phyloP scores from a whole-genome alignment of 2,888 invertebrate genomes.

The Tipula unca region DNA sequence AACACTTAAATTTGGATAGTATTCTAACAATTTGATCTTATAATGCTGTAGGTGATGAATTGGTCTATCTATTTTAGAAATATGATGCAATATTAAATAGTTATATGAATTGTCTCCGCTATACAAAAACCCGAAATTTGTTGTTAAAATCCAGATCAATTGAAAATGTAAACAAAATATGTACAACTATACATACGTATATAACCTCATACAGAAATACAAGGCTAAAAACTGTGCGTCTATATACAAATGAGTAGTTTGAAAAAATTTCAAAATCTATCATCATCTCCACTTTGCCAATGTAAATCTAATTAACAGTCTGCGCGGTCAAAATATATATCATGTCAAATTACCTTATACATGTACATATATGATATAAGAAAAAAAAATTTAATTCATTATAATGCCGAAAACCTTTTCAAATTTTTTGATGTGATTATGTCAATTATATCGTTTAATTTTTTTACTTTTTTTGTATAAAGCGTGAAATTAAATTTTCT shows the following conservation, averaged over 20 bases:
- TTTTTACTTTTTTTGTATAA: no score
- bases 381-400: neutral
- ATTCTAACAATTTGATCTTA: neutral
- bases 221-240: neutral
- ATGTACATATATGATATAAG: neutral
- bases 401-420: neutral
- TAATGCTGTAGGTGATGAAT: neutral
- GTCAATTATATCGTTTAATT: neutral
- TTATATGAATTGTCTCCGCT: neutral
- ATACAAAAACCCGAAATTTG: neutral
- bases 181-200: neutral
- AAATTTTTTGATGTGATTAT: conserved; percentile 14
- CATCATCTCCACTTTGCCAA: neutral
- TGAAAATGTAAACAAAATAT: neutral
- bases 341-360: neutral
- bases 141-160: conserved; percentile 2
- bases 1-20: neutral
- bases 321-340: conserved; percentile 1
- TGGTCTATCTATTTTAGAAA: neutral
- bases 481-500: conserved; percentile 14
- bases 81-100: neutral
- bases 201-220: neutral
- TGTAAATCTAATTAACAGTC: neutral
- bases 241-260: neutral
- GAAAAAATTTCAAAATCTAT: neutral